phyloP scores from a whole-genome alignment of 2,888 invertebrate species.

The Drosophila infuscata region DNA sequence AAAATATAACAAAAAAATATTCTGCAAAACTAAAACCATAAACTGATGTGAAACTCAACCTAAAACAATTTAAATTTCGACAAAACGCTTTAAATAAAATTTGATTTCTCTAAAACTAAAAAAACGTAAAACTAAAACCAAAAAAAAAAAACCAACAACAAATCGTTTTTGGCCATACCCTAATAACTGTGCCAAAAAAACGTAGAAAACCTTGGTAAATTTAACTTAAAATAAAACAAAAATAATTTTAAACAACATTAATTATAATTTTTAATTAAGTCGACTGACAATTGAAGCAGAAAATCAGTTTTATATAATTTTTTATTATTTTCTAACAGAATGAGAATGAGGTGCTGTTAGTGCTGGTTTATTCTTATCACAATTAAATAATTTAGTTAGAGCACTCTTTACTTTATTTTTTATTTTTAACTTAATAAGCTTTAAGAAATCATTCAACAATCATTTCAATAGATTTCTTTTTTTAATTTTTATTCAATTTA shows the following conservation, averaged over 20 bases:
- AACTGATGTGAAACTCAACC: conserved; percentile 60
- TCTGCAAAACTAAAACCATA: conserved; percentile 29
- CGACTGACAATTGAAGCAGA: conserved; percentile 45
- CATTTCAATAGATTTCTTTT: conserved; percentile 23
- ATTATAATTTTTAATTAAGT: conserved; percentile 51
- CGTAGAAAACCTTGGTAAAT: conserved; percentile 84
- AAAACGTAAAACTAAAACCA: conserved; percentile 31
- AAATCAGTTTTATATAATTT: conserved; percentile 23
- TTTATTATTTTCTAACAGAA: conserved; percentile 23
- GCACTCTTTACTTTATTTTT: not conserved
- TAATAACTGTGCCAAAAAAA: conserved; percentile 60
- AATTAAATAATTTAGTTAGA: conserved; percentile 8
- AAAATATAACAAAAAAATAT: conserved; percentile 16
- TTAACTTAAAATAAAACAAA: conserved; percentile 48
- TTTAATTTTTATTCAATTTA: conserved; percentile 19
- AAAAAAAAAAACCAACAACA: conserved; percentile 60
- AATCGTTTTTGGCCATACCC: conserved; percentile 56
- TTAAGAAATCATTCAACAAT: conserved; percentile 37
- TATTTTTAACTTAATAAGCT: conserved; percentile 5
- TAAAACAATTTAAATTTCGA: conserved; percentile 61
- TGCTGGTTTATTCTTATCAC: conserved; percentile 10
- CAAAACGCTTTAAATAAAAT: conserved; percentile 63
- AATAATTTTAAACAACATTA: conserved; percentile 37
- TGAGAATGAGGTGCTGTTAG: conserved; percentile 47
- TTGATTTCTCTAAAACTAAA: conserved; percentile 61